Base-by-base conservation (phyloP, 2,797 vertebrate species). In the Muscicapa striata region DNA sequence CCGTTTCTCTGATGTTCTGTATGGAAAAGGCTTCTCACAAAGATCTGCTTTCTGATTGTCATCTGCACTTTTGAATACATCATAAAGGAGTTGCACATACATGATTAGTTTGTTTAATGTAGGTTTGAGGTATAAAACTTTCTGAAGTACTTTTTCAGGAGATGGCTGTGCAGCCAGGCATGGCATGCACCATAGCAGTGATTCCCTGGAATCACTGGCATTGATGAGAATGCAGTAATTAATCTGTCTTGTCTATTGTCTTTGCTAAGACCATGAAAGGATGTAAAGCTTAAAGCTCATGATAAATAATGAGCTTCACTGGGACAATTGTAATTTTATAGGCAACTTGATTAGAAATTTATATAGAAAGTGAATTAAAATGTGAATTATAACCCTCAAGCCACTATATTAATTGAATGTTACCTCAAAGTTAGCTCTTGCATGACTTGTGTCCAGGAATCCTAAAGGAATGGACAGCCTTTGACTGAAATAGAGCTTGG, bases 401-500 rank as follows among this genome's bases (percentile, higher is more conserved):
- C 13, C 22, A 63, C 38, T 75, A 9, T 54, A 75, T 85, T 85
- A 84, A 64, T 78, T 84, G 43, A 72, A 30, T 75, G 17, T 85
- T 89, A 67, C 30, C 46, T 36, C 41, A 40, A 19, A 69, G 61
- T 86, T 78, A 94, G 79, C 30, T 86, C 73, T 89, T 91, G 76
- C 79, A 69, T 95, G 85, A 88, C 91, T 96, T 90, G 69, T 85
- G 72, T 81, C 51, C 73, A 90, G 91, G 87, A 93, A 96, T 90
- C 79, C 85, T 93, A 62, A 88, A 93, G 78, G 43, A 96, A 84
- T 73, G 40, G 55, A 18, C 30, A n/a, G 40, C n/a, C 87, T 78
- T 92, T 86, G 62, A 51, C 54, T 70, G 74, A 84, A 84, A 40
- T 32, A 78, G 80, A 93, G 49, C 73, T 72, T 78, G 62, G 29